Evolutionary conservation across 2,797 vertebrate species (phyloP).

Genomic region (Galaxias olidus): DNA sequence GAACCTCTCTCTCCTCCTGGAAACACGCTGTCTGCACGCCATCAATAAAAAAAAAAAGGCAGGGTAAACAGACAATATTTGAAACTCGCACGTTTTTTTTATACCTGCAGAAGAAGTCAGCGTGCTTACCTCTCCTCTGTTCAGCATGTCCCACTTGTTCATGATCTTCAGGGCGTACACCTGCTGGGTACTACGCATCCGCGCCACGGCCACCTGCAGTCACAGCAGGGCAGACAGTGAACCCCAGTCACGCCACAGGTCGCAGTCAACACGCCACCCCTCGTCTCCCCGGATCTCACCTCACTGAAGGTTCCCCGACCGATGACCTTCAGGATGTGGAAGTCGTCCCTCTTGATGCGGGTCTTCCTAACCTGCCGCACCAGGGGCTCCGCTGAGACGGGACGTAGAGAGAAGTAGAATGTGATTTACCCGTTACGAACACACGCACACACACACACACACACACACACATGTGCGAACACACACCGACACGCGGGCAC

Average conservation of each 20-base stretch:
- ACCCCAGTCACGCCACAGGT: neutral
- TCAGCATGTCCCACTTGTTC: conserved; percentile 90
- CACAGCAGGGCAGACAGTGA: neutral
- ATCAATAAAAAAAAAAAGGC: neutral
- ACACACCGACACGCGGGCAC: no score
- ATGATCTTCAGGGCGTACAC: conserved; percentile 89
- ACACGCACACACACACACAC: neutral
- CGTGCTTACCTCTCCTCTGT: conserved; percentile 75
- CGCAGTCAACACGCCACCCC: neutral
- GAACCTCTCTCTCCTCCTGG: conserved; percentile 85
- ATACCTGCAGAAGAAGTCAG: neutral
- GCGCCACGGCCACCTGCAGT: conserved; percentile 82
- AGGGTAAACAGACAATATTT: conserved; percentile 5
- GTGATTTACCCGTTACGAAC: neutral
- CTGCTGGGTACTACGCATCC: conserved; percentile 77
- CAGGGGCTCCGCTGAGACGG: conserved; percentile 77
- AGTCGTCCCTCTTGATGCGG: conserved; percentile 83
- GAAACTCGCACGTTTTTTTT: neutral
- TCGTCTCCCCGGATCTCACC: conserved; percentile 51
- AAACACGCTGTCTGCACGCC: conserved; percentile 80
- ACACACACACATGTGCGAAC: neutral
- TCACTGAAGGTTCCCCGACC: conserved; percentile 84
- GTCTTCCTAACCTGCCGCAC: conserved; percentile 77
- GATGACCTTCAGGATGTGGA: conserved; percentile 87
- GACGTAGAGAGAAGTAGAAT: conserved; percentile 4